Evolutionary conservation across 2,888 invertebrate species (phyloP), one percentile per base, ranked within the genome.

Genomic region (Lepidocyrtinus sp.): DNA sequence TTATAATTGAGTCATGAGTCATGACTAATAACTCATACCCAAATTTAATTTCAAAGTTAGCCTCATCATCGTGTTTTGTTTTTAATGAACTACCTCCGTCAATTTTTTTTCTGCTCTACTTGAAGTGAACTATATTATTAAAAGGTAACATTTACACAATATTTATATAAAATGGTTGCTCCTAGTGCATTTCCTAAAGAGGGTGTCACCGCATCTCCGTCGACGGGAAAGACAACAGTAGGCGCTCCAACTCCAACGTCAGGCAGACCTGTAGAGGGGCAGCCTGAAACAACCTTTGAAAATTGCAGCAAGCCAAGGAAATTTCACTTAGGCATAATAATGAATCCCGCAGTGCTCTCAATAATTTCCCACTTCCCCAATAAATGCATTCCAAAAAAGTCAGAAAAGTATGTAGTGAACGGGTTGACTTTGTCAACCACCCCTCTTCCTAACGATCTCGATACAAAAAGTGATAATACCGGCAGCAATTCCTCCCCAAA

Each of bases 91-190:
- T n/a, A n/a, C n/a, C n/a, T n/a, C n/a, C n/a, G n/a, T n/a, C n/a
- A n/a, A n/a, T n/a, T n/a, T n/a, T n/a, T n/a, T n/a, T n/a, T n/a
- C n/a, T n/a, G n/a, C n/a, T n/a, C n/a, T n/a, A n/a, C n/a, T n/a
- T n/a, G n/a, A n/a, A n/a, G n/a, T n/a, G n/a, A n/a, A n/a, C n/a
- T n/a, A n/a, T n/a, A n/a, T n/a, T n/a, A n/a, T n/a, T n/a, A n/a
- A n/a, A n/a, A n/a, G n/a, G n/a, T n/a, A n/a, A n/a, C n/a, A n/a
- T n/a, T n/a, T n/a, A n/a, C n/a, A n/a, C n/a, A n/a, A n/a, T n/a
- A n/a, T n/a, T n/a, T n/a, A n/a, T n/a, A n/a, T n/a, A n/a, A n/a
- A 63, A 76, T 76, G 76, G 70, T 70, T 70, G 55, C 70, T 70
- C 76, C 76, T 21, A 59, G 64, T 64, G 24, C 36, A 27, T 17